Conservation (phyloP, 2,113 vertebrate genomes). For the Arvicanthis niloticus region DNA sequence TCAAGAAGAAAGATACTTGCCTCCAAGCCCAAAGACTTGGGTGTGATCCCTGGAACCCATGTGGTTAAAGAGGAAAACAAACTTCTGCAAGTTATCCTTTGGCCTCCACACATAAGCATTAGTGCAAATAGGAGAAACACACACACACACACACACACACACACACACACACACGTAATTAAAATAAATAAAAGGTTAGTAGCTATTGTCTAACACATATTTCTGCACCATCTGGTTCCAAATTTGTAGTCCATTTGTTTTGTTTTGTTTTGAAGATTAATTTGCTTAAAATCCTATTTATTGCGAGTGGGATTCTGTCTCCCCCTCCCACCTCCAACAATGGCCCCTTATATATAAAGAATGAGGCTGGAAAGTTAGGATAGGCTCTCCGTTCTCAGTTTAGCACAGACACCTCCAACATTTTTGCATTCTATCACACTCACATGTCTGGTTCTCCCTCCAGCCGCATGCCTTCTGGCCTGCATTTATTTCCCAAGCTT, state of each 20-base stretch:
- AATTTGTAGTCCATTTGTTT: background rate
- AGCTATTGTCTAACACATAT: constrained; percentile 14
- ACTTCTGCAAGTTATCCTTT: background rate
- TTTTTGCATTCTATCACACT: background rate
- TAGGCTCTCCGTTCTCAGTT: background rate
- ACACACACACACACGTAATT: background rate
- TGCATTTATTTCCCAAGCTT: constrained; percentile 42
- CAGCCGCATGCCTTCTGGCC: background rate
- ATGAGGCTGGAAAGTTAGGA: background rate
- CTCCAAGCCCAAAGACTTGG: background rate
- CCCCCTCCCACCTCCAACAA: background rate
- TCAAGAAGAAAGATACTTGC: background rate
- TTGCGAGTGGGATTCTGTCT: background rate
- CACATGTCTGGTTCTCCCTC: constrained; percentile 2
- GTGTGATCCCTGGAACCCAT: background rate
- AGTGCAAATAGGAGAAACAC: background rate
- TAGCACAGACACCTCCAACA: background rate
- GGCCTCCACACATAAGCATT: background rate
- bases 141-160: background rate
- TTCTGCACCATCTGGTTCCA: background rate
- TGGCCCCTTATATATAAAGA: background rate
- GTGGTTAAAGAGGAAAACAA: background rate
- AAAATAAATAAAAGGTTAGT: background rate
- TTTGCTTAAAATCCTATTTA: background rate
- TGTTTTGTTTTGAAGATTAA: background rate